Evolutionary conservation across 2,797 vertebrate genomes (phyloP).

Genomic region (Eulemur rubriventer): DNA sequence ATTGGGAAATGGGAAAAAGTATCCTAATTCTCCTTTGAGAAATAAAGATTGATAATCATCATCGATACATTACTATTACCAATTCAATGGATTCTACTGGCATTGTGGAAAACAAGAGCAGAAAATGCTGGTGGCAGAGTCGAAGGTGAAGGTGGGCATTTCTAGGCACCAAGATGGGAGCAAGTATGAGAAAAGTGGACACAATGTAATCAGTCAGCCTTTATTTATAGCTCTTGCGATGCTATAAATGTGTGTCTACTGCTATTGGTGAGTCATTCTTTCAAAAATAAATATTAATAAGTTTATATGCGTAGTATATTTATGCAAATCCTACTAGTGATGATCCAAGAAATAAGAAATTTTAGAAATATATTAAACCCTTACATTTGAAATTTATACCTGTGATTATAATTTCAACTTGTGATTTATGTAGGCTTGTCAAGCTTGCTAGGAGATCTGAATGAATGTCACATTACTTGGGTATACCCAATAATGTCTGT

Average conservation of each 20-base stretch:
- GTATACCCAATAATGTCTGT: background rate
- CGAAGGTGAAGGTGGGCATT: background rate
- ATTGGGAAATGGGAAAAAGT: background rate
- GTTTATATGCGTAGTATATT: background rate
- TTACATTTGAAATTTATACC: slow-evolving; percentile 9
- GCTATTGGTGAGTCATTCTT: background rate
- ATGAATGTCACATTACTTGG: background rate
- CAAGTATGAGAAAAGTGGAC: background rate
- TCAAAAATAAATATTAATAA: background rate
- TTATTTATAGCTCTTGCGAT: background rate
- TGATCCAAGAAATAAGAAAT: background rate
- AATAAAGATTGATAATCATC: background rate
- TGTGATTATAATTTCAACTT: background rate
- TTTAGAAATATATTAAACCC: background rate
- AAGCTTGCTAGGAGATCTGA: background rate
- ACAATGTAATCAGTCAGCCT: too few relatives aligned
- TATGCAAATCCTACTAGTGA: background rate
- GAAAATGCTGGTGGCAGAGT: background rate
- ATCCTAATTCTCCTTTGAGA: background rate
- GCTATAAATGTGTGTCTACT: background rate
- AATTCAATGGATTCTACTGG: background rate
- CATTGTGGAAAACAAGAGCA: background rate
- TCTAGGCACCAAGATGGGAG: background rate
- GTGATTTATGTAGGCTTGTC: background rate
- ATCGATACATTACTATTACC: background rate